Percentiles rank a stretch among this genome's conserved stretches.
Evolutionary conservation across 1,140 invertebrate genomes (phyloP).

Genomic region (Solenopsis fugax): DNA sequence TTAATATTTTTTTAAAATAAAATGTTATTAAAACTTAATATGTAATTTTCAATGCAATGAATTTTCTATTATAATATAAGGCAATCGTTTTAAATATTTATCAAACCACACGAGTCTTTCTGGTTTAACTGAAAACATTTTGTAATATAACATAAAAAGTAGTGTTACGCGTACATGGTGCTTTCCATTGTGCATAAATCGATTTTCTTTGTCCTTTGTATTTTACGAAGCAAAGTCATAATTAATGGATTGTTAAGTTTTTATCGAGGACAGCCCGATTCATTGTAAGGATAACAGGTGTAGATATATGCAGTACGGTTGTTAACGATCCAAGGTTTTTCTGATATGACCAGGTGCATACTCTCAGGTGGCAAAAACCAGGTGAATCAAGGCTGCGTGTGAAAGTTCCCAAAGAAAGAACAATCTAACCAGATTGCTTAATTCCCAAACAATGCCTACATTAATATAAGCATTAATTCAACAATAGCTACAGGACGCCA

Average conservation of each 20-base stretch:
- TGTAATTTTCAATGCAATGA: neutral
- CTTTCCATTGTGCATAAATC: neutral
- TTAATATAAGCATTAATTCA: neutral
- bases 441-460: constrained; percentile 5
- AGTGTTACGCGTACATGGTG: neutral
- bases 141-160: neutral
- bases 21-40: neutral
- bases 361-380: constrained; percentile 55
- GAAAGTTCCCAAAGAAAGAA: constrained; percentile 43
- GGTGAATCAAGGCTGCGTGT: constrained; percentile 52
- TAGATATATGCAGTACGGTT: constrained; percentile 37
- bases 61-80: neutral
- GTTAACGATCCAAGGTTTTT: constrained; percentile 63
- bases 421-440: constrained; percentile 31
- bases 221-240: neutral
- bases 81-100: neutral
- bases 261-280: constrained; percentile 8
- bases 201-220: neutral
- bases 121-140: neutral
- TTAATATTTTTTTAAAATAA: neutral
- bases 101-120: neutral
- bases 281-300: constrained; percentile 36
- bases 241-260: constrained; percentile 32
- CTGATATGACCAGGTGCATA: constrained; percentile 50
- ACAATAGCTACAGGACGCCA: neutral